Conservation (phyloP, 2,888 invertebrate species). For the Thyatira batis region DNA sequence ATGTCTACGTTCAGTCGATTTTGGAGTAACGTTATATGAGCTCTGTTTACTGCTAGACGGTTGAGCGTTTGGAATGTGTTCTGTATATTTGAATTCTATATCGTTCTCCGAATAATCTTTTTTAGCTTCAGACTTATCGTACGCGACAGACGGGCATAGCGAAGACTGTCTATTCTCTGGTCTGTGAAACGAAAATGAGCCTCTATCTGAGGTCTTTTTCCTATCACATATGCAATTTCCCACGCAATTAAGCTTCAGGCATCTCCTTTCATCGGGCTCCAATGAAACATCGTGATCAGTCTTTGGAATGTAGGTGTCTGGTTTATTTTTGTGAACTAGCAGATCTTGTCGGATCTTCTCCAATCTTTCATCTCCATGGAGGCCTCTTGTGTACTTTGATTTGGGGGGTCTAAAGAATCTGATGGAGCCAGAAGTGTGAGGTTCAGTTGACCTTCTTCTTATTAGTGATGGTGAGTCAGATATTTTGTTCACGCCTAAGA, state of each 20-base stretch:
- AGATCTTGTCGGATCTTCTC: conserved; percentile 76
- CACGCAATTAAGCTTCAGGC: conserved; percentile 66
- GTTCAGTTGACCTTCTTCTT: conserved; percentile 66
- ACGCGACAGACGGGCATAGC: conserved; percentile 57
- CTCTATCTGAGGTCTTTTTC: conserved; percentile 64
- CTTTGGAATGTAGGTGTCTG: conserved; percentile 72
- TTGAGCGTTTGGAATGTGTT: conserved; percentile 70
- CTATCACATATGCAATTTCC: conserved; percentile 71
- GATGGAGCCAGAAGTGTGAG: conserved; percentile 67
- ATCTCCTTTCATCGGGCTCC: conserved; percentile 59
- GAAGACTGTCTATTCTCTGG: conserved; percentile 62
- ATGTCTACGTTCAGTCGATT: conserved; percentile 71
- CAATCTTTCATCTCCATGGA: conserved; percentile 71
- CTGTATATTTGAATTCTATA: conserved; percentile 76
- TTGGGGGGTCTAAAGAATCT: conserved; percentile 72
- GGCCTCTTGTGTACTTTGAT: conserved; percentile 73
- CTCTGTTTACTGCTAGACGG: conserved; percentile 73
- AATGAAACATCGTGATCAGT: conserved; percentile 58
- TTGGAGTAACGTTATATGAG: conserved; percentile 73
- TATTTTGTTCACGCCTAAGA: conserved; percentile 83
- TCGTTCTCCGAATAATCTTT: conserved; percentile 72
- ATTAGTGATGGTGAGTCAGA: conserved; percentile 71
- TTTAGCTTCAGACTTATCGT: conserved; percentile 40
- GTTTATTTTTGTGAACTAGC: conserved; percentile 67
- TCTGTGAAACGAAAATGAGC: conserved; percentile 73